phyloP scores from a whole-genome alignment of 2,797 vertebrate species.

The Paguma larvata region DNA sequence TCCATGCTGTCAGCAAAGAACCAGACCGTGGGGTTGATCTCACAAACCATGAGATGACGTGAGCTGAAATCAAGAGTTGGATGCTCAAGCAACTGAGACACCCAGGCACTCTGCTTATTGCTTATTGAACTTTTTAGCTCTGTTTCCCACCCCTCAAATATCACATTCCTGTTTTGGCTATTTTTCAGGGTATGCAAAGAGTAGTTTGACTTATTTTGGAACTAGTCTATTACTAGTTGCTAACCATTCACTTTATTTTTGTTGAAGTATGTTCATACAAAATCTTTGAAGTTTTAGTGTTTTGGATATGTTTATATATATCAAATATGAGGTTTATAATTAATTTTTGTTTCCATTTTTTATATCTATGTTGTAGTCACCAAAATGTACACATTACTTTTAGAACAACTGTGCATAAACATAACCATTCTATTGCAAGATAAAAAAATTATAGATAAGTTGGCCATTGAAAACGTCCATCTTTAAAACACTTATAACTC shows the following conservation, averaged over 20 bases:
- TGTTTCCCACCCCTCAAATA: background rate
- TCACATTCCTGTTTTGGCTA: background rate
- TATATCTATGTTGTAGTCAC: background rate
- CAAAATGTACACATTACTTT: constrained; percentile 1
- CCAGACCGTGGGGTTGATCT: too few relatives aligned
- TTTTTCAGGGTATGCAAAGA: background rate
- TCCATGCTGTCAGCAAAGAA: too few relatives aligned
- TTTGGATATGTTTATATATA: background rate
- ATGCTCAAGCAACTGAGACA: too few relatives aligned
- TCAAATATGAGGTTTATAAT: background rate
- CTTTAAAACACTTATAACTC: background rate
- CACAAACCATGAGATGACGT: too few relatives aligned
- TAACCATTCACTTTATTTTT: background rate
- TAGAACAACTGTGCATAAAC: background rate
- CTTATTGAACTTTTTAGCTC: background rate
- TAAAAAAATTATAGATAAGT: background rate
- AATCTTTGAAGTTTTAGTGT: background rate
- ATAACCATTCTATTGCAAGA: background rate
- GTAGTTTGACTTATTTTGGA: background rate
- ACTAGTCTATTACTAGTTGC: background rate
- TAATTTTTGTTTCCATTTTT: background rate
- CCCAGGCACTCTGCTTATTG: background rate
- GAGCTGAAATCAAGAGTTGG: too few relatives aligned
- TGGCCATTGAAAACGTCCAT: background rate
- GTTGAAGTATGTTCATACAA: background rate